Percentiles rank a stretch among this genome's conserved stretches.
Conservation (phyloP, 2,797 vertebrate species). For the Microctenopoma lineatum region DNA sequence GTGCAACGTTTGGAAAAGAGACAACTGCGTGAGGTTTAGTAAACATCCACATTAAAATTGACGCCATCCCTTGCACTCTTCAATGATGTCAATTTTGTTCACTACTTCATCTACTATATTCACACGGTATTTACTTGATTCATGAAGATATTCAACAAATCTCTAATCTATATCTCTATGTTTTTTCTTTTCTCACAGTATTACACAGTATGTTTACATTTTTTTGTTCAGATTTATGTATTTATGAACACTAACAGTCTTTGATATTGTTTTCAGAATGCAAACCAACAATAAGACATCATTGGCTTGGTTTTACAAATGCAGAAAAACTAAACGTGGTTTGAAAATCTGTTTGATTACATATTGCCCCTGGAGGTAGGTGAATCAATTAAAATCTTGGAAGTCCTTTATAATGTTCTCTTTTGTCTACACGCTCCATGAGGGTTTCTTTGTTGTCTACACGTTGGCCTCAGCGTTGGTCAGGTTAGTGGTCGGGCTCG, state of each 20-base stretch:
- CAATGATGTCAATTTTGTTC: conserved; percentile 77
- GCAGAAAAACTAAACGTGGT: conserved; percentile 77
- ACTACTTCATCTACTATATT: conserved; percentile 84
- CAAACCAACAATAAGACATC: conserved; percentile 79
- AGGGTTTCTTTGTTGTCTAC: conserved; percentile 85
- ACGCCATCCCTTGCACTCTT: conserved; percentile 74
- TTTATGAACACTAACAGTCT: conserved; percentile 83
- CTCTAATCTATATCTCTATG: conserved; percentile 79
- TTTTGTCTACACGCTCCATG: conserved; percentile 86
- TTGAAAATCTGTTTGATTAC: conserved; percentile 83
- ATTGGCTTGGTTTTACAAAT: conserved; percentile 77
- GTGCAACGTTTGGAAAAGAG: conserved; percentile 76
- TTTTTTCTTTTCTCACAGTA: conserved; percentile 84
- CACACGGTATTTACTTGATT: conserved; percentile 84
- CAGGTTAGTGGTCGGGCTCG: conserved; percentile 82
- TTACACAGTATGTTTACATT: conserved; percentile 81
- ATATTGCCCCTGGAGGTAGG: conserved; percentile 98
- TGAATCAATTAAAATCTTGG: conserved; percentile 93
- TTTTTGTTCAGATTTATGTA: conserved; percentile 73
- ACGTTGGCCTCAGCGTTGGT: conserved; percentile 95
- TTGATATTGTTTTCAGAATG: conserved; percentile 78
- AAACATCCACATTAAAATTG: conserved; percentile 79
- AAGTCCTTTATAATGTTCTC: conserved; percentile 94
- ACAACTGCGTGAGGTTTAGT: conserved; percentile 78
- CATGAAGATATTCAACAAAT: conserved; percentile 84